A percentile compares a stretch with the other conserved stretches of the same genome.
Conservation (phyloP, 2,113 vertebrate genomes). For the Xyliphius kryptos region DNA sequence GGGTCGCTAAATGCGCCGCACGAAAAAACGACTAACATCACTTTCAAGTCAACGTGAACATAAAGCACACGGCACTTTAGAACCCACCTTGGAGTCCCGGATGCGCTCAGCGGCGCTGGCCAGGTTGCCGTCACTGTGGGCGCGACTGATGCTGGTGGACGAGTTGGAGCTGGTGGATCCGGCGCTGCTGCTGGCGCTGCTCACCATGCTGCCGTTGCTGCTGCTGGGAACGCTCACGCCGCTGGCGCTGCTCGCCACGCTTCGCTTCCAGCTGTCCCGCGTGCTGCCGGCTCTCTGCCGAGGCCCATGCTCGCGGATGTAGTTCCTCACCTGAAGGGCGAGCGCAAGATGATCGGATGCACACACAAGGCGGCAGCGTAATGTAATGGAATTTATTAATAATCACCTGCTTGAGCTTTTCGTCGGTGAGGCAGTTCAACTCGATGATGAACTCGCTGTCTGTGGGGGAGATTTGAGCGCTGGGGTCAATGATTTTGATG, state of each 20-base stretch:
- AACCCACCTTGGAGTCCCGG: constrained; percentile 91
- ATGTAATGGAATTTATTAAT: neutral
- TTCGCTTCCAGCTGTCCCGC: constrained; percentile 88
- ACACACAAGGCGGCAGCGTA: too few relatives aligned
- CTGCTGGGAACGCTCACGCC: constrained; percentile 79
- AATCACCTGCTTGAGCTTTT: constrained; percentile 92
- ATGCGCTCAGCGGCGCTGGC: constrained; percentile 93
- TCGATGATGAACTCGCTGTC: constrained; percentile 99
- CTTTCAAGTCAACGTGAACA: too few relatives aligned
- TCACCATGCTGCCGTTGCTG: constrained; percentile 89
- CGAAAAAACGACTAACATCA: too few relatives aligned
- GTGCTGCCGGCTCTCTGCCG: constrained; percentile 76
- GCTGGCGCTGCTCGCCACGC: constrained; percentile 81
- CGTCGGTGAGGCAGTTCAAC: constrained; percentile 95
- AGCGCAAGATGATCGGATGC: neutral
- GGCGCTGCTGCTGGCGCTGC: constrained; percentile 82
- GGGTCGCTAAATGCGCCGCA: too few relatives aligned
- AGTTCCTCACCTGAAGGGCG: constrained; percentile 81
- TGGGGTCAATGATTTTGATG: constrained; percentile 98
- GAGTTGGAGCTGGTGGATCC: constrained; percentile 74
- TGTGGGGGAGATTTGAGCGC: constrained; percentile 93
- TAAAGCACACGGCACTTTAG: too few relatives aligned
- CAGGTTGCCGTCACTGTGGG: constrained; percentile 92
- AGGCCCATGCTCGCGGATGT: constrained; percentile 88
- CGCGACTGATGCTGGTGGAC: constrained; percentile 87